These are phyloP conservation scores for Xyliphius kryptos DNA, from an alignment of 2,113 vertebrate species.

Conservation along the genomic window DNA sequence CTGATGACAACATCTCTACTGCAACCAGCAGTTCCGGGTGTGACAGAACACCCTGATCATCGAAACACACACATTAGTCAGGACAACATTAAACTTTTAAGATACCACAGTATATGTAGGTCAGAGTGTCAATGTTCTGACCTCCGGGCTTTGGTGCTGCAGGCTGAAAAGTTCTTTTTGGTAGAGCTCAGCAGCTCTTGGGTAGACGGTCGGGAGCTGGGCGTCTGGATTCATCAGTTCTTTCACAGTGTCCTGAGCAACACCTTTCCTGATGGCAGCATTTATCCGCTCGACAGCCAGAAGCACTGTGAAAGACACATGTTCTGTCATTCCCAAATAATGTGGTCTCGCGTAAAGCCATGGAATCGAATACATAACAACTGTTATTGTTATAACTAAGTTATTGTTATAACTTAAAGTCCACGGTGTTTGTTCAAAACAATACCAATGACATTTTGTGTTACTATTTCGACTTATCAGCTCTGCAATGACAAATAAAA, in stretches of 20 bases:
- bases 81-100: too few relatives aligned
- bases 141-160: slow-evolving; percentile 87
- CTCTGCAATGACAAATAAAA: too few relatives aligned
- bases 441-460: too few relatives aligned
- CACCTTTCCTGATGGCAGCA: slow-evolving; percentile 70
- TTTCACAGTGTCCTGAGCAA: slow-evolving; percentile 77
- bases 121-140: slow-evolving; percentile 41
- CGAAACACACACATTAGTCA: slow-evolving; percentile 7
- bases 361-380: too few relatives aligned
- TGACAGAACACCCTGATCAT: slow-evolving; percentile 75
- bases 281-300: slow-evolving; percentile 82
- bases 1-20: slow-evolving; percentile 94
- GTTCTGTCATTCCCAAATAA: too few relatives aligned
- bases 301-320: slow-evolving; percentile 64
- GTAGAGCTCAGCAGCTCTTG: slow-evolving; percentile 82
- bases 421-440: too few relatives aligned
- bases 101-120: too few relatives aligned
- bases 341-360: too few relatives aligned
- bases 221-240: slow-evolving; percentile 90
- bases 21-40: slow-evolving; percentile 89
- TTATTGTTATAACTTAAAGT: too few relatives aligned
- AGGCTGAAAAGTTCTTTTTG: slow-evolving; percentile 84
- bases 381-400: too few relatives aligned
- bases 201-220: slow-evolving; percentile 85
- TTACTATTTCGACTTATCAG: too few relatives aligned